Evolutionary conservation across 2,888 invertebrate species (phyloP), one percentile per base, ranked within the genome.

Genomic region (Phortica okadai): DNA sequence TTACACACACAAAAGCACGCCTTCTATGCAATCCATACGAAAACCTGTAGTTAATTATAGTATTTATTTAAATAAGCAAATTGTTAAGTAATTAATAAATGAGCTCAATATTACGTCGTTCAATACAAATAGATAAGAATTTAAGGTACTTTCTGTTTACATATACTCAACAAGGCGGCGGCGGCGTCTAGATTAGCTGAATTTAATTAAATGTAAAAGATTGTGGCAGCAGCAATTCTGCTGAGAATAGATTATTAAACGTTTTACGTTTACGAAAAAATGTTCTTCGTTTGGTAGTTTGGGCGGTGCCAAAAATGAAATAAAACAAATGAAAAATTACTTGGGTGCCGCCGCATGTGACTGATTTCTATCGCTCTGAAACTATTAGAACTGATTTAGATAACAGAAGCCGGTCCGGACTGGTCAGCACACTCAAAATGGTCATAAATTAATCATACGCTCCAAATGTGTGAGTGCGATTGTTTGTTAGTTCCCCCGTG

Each of bases 281-380:
- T 33, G 33, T 33, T 33, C 2, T 50, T 50, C 10, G 14, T 14
- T 50, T 56, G 14, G 7, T 25, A 33, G 10, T 72, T 72, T 72
- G 70, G 70, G 70, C 70, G 70, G 70, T 72, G 70, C 70, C 70
- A 72, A 56, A n/a, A 72, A 56, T n/a, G 25, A 50, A 70, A 50
- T 6, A 16, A 66, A n/a, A 42, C 41, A 41, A 66, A 66, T 11
- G 41, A 54, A 54, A 70, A 72, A 56, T 44, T 1, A 14, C 14
- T 56, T 6, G 33, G 25, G 6, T 1, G 25, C n/a, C 70, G 6
- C 42, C 42, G 70, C 70, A 72, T 72, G 70, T 72, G 70, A 72
- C 70, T 56, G 70, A 72, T 72, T 72, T 72, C 54, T 16, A 72
- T 72, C 70, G 33, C 56, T 72, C 33, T 33, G n/a, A 54, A 67